phyloP scores from a whole-genome alignment of 2,113 vertebrate genomes.

The Hippocampus mohnikei region DNA sequence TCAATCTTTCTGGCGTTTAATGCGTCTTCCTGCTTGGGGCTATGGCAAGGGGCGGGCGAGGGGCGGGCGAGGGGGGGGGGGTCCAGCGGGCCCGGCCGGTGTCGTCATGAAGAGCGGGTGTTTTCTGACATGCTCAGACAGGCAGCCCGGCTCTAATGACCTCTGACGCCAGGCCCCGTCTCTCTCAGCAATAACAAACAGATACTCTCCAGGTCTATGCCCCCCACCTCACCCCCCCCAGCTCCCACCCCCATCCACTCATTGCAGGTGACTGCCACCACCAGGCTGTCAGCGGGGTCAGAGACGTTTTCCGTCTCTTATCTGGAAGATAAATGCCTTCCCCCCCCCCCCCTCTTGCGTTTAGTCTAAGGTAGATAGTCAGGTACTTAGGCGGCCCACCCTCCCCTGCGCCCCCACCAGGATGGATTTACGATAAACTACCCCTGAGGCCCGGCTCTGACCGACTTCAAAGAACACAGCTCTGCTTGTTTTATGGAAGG shows the following conservation, averaged over 20 bases:
- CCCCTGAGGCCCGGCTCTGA: slow-evolving; percentile 54
- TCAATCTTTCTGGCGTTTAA: background rate
- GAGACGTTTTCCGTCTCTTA: slow-evolving; percentile 56
- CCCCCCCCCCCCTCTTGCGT: slow-evolving; percentile 17
- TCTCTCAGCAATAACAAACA: slow-evolving; percentile 69
- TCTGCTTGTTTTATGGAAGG: slow-evolving; percentile 68
- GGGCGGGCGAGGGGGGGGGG: slow-evolving; percentile 11
- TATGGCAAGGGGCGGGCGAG: slow-evolving; percentile 24
- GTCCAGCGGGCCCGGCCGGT: slow-evolving; percentile 47
- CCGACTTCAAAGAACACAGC: slow-evolving; percentile 69
- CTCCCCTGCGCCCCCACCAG: slow-evolving; percentile 27
- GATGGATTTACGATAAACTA: slow-evolving; percentile 67
- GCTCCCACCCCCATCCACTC: slow-evolving; percentile 38
- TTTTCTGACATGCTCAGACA: slow-evolving; percentile 74
- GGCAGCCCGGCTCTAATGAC: slow-evolving; percentile 71
- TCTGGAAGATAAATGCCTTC: slow-evolving; percentile 48
- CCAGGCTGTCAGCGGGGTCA: slow-evolving; percentile 33
- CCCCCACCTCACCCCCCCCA: slow-evolving; percentile 27
- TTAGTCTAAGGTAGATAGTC: slow-evolving; percentile 54
- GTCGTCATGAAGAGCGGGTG: slow-evolving; percentile 71
- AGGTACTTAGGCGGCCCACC: slow-evolving; percentile 50
- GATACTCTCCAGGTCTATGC: slow-evolving; percentile 34
- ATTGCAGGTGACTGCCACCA: slow-evolving; percentile 16
- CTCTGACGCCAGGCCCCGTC: slow-evolving; percentile 72
- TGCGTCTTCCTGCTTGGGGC: slow-evolving; percentile 27